phyloP scores from a whole-genome alignment of 2,113 vertebrate genomes.

The Anguilla japonica region DNA sequence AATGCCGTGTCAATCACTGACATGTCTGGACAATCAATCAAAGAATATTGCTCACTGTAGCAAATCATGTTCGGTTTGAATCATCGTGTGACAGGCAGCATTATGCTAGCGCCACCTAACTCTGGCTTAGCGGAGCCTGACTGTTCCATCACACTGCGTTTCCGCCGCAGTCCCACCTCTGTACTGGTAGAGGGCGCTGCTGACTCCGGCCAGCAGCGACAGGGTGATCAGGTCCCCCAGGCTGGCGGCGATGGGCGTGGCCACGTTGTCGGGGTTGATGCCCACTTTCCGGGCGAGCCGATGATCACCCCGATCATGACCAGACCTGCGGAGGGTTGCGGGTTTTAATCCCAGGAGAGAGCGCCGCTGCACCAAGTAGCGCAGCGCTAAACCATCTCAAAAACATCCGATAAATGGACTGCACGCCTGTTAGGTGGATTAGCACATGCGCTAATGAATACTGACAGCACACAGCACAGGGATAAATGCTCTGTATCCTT shows the following conservation, averaged over 20 bases:
- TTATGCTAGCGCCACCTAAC: not conserved
- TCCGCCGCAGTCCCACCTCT: constrained; percentile 70
- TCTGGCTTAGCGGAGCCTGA: not conserved
- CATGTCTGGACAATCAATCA: no score
- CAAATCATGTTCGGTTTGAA: no score
- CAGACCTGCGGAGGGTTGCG: constrained; percentile 71
- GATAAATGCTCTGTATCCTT: not conserved
- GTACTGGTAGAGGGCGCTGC: constrained; percentile 80
- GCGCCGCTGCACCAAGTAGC: no score
- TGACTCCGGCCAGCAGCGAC: constrained; percentile 85
- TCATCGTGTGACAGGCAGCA: no score
- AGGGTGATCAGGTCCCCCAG: constrained; percentile 93
- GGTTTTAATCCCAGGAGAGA: not conserved
- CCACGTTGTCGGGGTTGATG: constrained; percentile 95
- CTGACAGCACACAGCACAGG: not conserved
- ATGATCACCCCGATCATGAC: constrained; percentile 91
- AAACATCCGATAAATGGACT: no score
- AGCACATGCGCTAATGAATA: not conserved
- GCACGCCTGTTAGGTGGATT: not conserved
- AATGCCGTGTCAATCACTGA: no score
- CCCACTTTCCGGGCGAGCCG: constrained; percentile 82
- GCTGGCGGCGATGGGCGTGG: constrained; percentile 95
- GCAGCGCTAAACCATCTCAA: no score
- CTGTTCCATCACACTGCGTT: no score
- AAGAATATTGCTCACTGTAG: no score